Base-by-base conservation (phyloP, 2,797 vertebrate species). In the Manis crassicaudata region DNA sequence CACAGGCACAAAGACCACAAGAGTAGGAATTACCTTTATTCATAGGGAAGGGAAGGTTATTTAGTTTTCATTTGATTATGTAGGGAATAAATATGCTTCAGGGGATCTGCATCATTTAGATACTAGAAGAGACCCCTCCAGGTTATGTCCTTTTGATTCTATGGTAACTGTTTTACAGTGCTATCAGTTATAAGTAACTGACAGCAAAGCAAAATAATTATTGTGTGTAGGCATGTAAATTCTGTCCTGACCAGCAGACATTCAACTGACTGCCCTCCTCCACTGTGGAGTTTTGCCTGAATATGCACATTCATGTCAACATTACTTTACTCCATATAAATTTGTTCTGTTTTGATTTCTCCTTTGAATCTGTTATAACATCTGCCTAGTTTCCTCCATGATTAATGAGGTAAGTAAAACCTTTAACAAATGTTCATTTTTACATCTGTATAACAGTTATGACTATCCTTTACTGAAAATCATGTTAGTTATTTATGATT, bases 261-360 rank as follows among this genome's bases (percentile, higher is more conserved):
- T 58, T 79, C 76, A 76, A 52, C 13, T 52, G 52, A 29, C 50
- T 75, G 17, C 50, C 17, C 20, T 67, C 35, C 43, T 35, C 54
- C n/a, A 65, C 11, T 6, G 3, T 62, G 7, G 17, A 25, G 17
- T 72, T 81, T 60, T 79, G 21, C 35, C n/a, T 50, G 21, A 83
- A 60, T 90, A 76, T 72, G 68, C 43, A 63, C n/a, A 40, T 73
- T 86, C 29, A 82, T 54, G 85, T 88, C 40, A 92, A 67, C 12
- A 65, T 37, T 85, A 68, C 43, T 96, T 94, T 56, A 87, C 32
- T 40, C 20, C 52, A 81, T 8, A 79, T 54, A 83, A 77, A 88
- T 77, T 37, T 90, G 56, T 68, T 50, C 56, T 79, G 32, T 65
- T 85, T 92, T 79, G 29, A 86, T 81, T 90, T 95, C 67, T 56